Evolutionary conservation across 1,140 invertebrate genomes (phyloP).

Genomic region (Zaprionus capensis): DNA sequence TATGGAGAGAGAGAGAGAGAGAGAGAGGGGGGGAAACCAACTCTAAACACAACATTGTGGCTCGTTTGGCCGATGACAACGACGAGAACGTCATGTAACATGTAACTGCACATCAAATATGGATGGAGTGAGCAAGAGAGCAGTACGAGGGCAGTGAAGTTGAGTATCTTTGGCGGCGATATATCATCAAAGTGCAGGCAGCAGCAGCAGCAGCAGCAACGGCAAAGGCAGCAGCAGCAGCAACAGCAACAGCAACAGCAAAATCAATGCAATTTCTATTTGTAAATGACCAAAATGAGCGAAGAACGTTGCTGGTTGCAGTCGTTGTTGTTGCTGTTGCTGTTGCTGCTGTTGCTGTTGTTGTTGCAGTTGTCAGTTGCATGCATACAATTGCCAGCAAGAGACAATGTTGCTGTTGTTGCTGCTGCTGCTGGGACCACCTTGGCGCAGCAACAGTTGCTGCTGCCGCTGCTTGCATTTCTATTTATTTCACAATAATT

Average conservation of each 20-base stretch:
- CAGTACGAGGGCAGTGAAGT: neutral
- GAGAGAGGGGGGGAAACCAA: conserved; percentile 43
- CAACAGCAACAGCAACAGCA: conserved; percentile 36
- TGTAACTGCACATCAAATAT: conserved; percentile 79
- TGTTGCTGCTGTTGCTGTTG: neutral
- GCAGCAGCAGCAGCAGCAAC: conserved; percentile 16
- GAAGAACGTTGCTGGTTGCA: conserved; percentile 22
- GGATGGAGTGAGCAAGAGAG: conserved; percentile 28
- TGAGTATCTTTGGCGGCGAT: conserved; percentile 67
- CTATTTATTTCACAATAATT: conserved; percentile 79
- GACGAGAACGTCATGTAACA: conserved; percentile 74
- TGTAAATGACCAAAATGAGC: conserved; percentile 80
- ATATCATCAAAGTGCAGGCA: conserved; percentile 74
- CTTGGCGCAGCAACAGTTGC: conserved; percentile 57
- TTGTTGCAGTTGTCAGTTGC: conserved; percentile 26
- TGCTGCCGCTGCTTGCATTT: conserved; percentile 13
- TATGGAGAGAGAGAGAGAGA: conserved; percentile 23
- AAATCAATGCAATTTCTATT: conserved; percentile 83
- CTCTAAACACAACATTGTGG: conserved; percentile 68
- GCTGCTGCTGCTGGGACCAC: conserved; percentile 56
- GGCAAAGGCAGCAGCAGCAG: conserved; percentile 2
- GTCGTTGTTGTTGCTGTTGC: neutral
- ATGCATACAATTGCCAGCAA: conserved; percentile 33
- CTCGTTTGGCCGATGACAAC: conserved; percentile 65
- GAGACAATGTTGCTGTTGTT: conserved; percentile 20